Percentiles rank a stretch among this genome's conserved stretches.
Evolutionary conservation across 2,888 invertebrate genomes (phyloP).

Genomic region (Panorpa germanica): DNA sequence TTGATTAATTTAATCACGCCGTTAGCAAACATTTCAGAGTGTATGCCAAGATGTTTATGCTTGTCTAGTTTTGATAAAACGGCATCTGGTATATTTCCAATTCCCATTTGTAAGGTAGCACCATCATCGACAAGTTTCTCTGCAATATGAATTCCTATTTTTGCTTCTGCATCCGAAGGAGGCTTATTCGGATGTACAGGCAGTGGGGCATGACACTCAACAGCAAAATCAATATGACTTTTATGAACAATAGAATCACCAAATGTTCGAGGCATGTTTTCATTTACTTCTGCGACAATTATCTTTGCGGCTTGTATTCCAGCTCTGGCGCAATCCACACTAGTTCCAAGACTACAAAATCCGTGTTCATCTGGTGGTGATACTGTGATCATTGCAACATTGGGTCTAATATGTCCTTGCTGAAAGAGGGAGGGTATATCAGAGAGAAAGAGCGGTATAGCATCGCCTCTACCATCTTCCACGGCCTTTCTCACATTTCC

Average conservation of each 20-base stretch:
- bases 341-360: constrained; percentile 83
- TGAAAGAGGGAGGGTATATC: constrained; percentile 86
- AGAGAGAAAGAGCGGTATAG: constrained; percentile 78
- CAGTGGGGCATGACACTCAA: constrained; percentile 44
- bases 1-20: constrained; percentile 80
- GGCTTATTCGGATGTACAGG: constrained; percentile 48
- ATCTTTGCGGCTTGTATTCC: constrained; percentile 68
- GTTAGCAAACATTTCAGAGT: constrained; percentile 95
- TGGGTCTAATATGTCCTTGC: constrained; percentile 63
- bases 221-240: constrained; percentile 80
- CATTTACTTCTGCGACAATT: constrained; percentile 76
- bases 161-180: constrained; percentile 26
- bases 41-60: constrained; percentile 88
- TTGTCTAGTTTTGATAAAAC: constrained; percentile 57
- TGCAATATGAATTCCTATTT: constrained; percentile 75
- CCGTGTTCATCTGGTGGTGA: constrained; percentile 85
- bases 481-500: constrained; percentile 80
- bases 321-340: constrained; percentile 79
- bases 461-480: constrained; percentile 73
- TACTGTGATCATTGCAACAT: constrained; percentile 64
- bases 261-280: constrained; percentile 81
- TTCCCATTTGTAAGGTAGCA: constrained; percentile 87
- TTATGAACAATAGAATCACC: constrained; percentile 78
- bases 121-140: constrained; percentile 82
- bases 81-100: constrained; percentile 90